Evolutionary conservation across 2,797 vertebrate species (phyloP).

Genomic region (Chaunax sp.): DNA sequence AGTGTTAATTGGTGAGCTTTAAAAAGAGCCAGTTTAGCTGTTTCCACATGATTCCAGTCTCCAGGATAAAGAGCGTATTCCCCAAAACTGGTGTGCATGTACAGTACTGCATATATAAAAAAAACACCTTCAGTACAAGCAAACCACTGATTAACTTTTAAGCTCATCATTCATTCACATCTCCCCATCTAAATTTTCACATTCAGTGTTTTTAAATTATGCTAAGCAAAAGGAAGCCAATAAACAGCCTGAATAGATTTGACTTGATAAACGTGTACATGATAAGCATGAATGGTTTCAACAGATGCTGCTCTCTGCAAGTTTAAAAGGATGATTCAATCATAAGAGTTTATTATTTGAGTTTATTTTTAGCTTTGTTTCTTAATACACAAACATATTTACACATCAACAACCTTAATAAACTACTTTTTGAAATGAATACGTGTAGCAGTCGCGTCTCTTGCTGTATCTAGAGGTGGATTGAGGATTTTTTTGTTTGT

Average conservation of each 20-base stretch:
- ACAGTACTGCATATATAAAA: neutral
- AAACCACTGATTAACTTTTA: conserved; percentile 1
- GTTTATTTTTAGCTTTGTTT: conserved; percentile 4
- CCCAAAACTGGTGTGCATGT: neutral
- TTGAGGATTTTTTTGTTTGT: too few relatives aligned
- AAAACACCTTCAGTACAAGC: neutral
- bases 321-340: conserved; percentile 1
- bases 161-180: neutral
- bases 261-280: conserved; percentile 9
- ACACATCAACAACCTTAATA: neutral
- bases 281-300: conserved; percentile 9
- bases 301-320: too few relatives aligned
- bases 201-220: neutral
- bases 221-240: neutral
- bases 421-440: too few relatives aligned
- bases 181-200: neutral
- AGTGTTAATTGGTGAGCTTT: neutral
- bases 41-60: neutral
- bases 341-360: too few relatives aligned
- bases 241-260: neutral
- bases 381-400: neutral
- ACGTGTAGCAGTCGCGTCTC: too few relatives aligned
- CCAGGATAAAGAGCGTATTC: neutral
- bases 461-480: too few relatives aligned
- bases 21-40: neutral